Evolutionary conservation across 2,797 vertebrate genomes (phyloP).

Genomic region (Centroberyx gerrardi): DNA sequence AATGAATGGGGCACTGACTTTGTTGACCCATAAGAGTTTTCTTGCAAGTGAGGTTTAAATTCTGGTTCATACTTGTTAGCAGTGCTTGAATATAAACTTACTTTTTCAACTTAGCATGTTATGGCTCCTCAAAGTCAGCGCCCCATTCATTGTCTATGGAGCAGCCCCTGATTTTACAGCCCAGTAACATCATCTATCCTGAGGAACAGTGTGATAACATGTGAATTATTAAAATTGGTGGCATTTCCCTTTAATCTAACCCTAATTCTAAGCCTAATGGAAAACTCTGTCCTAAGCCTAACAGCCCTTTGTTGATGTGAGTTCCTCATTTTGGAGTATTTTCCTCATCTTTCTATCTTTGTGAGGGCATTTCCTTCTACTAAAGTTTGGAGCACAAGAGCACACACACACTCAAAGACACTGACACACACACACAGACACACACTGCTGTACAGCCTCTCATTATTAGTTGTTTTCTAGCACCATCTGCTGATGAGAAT

Average conservation of each 20-base stretch:
- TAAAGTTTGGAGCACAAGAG: rapidly evolving
- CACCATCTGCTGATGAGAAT: conserved; percentile 75
- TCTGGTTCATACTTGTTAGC: no score
- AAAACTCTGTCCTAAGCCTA: no score
- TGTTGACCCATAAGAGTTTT: not conserved
- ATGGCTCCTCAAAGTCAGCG: no score
- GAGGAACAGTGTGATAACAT: no score
- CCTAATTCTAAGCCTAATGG: not conserved
- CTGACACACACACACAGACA: conserved; percentile 1
- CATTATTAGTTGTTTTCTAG: conserved; percentile 47
- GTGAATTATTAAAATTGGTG: no score
- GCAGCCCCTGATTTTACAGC: not conserved
- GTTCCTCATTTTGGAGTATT: not conserved
- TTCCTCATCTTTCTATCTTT: not conserved
- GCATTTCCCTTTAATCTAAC: not conserved
- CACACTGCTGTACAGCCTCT: not conserved
- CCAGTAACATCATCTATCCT: not conserved
- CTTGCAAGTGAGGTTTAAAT: no score
- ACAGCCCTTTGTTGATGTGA: not conserved
- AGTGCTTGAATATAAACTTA: no score
- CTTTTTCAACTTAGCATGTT: no score
- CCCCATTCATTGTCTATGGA: not conserved
- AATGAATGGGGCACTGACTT: not conserved
- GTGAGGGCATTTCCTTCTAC: not conserved
- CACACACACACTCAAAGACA: not conserved